Evolutionary conservation across 2,113 vertebrate genomes (phyloP).

Genomic region (Bujurquina vittata): DNA sequence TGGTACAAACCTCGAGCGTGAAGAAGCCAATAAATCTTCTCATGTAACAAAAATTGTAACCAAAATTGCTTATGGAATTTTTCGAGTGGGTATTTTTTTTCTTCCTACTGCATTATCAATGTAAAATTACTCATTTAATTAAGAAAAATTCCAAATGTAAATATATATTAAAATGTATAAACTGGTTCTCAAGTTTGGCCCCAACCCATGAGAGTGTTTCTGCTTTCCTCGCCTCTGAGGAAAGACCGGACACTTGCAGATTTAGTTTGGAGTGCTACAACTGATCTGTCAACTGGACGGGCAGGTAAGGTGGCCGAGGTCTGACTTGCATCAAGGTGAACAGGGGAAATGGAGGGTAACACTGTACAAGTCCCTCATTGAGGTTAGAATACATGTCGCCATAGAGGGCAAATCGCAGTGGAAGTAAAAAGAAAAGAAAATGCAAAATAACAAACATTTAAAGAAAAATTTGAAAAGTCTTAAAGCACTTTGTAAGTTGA

Average conservation of each 20-base stretch:
- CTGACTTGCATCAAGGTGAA: neutral
- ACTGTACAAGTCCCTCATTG: constrained; percentile 72
- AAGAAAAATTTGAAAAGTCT: constrained; percentile 15
- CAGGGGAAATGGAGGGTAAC: constrained; percentile 20
- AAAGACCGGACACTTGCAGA: neutral
- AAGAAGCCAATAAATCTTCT: neutral
- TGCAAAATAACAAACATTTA: constrained; percentile 2
- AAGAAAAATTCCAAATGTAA: neutral
- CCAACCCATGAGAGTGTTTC: neutral
- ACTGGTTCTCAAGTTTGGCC: neutral
- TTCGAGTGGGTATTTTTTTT: accelerated
- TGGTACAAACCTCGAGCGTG: neutral
- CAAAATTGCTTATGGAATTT: neutral
- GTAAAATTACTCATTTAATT: neutral
- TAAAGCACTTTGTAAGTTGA: constrained; percentile 62
- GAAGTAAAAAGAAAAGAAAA: neutral
- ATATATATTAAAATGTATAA: neutral
- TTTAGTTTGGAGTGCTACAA: neutral
- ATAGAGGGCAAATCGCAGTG: constrained; percentile 52
- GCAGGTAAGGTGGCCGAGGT: constrained; percentile 23
- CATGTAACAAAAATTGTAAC: neutral
- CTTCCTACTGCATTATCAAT: neutral
- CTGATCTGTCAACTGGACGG: neutral
- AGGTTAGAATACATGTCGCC: constrained; percentile 70
- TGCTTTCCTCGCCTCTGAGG: neutral